Evolutionary conservation across 2,113 vertebrate genomes (phyloP).

Genomic region (Vulpes lagopus): DNA sequence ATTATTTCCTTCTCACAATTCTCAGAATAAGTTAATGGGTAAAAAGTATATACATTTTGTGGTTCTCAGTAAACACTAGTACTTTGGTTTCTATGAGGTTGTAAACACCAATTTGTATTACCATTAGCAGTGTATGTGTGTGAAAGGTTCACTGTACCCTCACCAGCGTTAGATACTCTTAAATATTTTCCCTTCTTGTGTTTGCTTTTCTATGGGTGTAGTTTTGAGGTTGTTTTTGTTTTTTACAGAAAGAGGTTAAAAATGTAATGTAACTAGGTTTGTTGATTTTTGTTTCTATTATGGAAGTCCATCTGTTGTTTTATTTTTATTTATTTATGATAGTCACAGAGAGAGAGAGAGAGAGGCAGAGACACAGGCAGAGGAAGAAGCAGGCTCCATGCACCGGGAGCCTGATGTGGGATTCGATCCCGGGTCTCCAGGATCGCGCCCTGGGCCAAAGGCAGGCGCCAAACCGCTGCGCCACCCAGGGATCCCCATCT

Average conservation of each 20-base stretch:
- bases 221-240: not conserved
- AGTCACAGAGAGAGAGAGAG: too few species aligned
- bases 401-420: too few species aligned
- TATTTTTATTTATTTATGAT: too few species aligned
- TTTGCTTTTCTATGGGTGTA: not conserved
- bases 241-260: not conserved
- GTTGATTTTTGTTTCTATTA: not conserved
- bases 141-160: not conserved
- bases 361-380: too few species aligned
- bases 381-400: too few species aligned
- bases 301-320: not conserved
- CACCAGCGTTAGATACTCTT: not conserved
- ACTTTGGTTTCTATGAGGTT: not conserved
- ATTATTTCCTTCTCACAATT: not conserved
- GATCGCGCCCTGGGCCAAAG: too few species aligned
- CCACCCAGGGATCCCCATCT: too few species aligned
- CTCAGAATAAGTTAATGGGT: not conserved
- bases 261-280: not conserved
- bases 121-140: not conserved
- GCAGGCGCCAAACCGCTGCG: too few species aligned
- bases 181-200: not conserved
- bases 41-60: not conserved
- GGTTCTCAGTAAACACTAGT: not conserved
- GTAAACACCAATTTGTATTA: not conserved
- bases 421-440: too few species aligned